Conservation (phyloP, 2,888 invertebrate genomes). For the Netelia fuscicornis region DNA sequence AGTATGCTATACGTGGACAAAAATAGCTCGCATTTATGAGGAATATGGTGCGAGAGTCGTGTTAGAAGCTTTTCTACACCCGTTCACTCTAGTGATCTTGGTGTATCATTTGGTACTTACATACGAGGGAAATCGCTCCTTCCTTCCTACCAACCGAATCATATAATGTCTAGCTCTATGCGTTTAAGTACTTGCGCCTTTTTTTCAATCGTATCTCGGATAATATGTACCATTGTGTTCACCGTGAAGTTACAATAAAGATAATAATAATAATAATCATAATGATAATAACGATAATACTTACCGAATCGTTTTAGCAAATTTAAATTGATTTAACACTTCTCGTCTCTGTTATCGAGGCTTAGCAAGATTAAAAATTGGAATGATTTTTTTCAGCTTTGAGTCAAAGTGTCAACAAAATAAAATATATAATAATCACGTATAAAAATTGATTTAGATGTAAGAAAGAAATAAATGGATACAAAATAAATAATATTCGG, state of each 20-base stretch:
- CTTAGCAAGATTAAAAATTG: too few species aligned
- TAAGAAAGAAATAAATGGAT: too few species aligned
- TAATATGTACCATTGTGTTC: neutral
- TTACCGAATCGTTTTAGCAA: neutral
- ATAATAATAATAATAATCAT: neutral
- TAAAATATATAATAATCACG: too few species aligned
- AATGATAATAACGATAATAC: neutral
- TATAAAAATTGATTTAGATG: too few species aligned
- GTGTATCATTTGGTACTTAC: constrained; percentile 8
- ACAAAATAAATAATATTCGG: too few species aligned
- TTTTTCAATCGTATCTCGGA: neutral
- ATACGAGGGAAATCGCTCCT: constrained; percentile 10
- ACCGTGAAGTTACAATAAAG: neutral
- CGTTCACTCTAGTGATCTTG: neutral
- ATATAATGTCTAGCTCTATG: constrained; percentile 2
- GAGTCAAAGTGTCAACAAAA: too few species aligned
- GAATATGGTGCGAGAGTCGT: constrained; percentile 15
- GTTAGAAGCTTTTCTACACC: neutral
- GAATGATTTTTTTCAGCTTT: too few species aligned
- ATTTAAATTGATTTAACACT: neutral
- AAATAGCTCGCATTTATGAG: constrained; percentile 43
- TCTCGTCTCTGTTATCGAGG: neutral
- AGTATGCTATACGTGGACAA: constrained; percentile 14
- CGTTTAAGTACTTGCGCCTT: neutral
- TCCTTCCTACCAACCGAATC: constrained; percentile 4